Conservation (phyloP, 2,113 vertebrate species). For the Nothoprocta perdicaria region DNA sequence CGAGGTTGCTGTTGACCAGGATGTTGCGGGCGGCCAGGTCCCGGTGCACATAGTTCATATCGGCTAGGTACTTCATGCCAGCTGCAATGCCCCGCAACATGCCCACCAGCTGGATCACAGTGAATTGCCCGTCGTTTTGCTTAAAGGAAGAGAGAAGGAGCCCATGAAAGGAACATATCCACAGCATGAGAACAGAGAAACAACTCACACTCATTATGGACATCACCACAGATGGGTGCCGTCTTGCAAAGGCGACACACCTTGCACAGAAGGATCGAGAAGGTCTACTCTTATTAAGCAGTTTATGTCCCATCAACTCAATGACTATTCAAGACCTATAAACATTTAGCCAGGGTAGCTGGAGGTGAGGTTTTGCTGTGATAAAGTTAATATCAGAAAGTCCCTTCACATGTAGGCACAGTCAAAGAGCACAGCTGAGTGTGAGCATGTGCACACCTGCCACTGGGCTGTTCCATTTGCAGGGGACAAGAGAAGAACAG, state of each 20-base stretch:
- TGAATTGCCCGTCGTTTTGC: slow-evolving; percentile 98
- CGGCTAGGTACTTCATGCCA: slow-evolving; percentile 94
- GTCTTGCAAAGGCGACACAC: background rate
- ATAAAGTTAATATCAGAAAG: background rate
- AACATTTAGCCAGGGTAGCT: background rate
- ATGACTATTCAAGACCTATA: background rate
- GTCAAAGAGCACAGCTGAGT: background rate
- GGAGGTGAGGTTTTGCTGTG: background rate
- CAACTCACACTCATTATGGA: background rate
- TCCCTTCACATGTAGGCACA: background rate
- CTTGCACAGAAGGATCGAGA: background rate
- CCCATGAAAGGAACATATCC: background rate
- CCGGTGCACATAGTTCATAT: slow-evolving; percentile 97
- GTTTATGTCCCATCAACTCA: background rate
- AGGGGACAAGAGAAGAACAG: background rate
- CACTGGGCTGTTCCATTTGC: background rate
- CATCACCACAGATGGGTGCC: accelerated
- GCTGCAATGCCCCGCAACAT: slow-evolving; percentile 94
- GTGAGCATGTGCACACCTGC: background rate
- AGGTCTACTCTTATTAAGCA: background rate
- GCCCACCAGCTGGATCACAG: slow-evolving; percentile 95
- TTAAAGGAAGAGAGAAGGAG: slow-evolving; percentile 48
- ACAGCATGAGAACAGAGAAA: background rate
- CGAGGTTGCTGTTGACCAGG: slow-evolving; percentile 97
- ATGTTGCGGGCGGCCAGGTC: slow-evolving; percentile 96